These are phyloP conservation scores for Nysson spinosus DNA, from an alignment of 2,888 invertebrate species.

Conservation along the genomic window DNA sequence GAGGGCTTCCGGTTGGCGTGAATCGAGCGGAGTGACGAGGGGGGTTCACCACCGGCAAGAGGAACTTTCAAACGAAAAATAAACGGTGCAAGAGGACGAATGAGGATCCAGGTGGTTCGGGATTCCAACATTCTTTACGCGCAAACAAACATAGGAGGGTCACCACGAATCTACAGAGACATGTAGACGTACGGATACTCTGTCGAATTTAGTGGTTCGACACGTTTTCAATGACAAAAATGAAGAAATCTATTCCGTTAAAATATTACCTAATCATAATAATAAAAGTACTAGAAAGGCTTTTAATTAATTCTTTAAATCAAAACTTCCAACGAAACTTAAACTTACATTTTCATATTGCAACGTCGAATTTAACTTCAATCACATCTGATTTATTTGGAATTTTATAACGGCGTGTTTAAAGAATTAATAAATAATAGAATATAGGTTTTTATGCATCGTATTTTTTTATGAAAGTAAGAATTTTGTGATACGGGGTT, in stretches of 20 bases:
- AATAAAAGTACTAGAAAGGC: too few relatives aligned
- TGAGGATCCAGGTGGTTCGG: conserved; percentile 41
- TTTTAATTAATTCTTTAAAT: too few relatives aligned
- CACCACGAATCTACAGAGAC: conserved; percentile 9
- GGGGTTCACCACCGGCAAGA: conserved; percentile 39
- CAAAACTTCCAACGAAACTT: too few relatives aligned
- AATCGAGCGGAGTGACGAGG: conserved; percentile 28
- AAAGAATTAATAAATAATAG: too few relatives aligned
- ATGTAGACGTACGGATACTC: too few relatives aligned
- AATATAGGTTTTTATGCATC: background rate
- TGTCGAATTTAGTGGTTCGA: too few relatives aligned
- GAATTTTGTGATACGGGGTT: too few relatives aligned
- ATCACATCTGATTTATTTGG: background rate
- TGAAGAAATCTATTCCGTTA: too few relatives aligned
- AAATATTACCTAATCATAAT: too few relatives aligned
- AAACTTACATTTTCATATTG: too few relatives aligned
- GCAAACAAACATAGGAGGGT: conserved; percentile 33
- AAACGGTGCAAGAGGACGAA: conserved; percentile 38
- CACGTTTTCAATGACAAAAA: too few relatives aligned
- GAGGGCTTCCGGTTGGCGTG: conserved; percentile 33
- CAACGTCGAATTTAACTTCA: background rate
- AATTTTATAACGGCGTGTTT: background rate
- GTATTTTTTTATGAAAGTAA: background rate
- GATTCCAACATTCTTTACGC: conserved; percentile 35
- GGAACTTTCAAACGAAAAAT: conserved; percentile 45